Evolutionary conservation across 1,140 invertebrate genomes (phyloP).

Genomic region (Sipha flava): DNA sequence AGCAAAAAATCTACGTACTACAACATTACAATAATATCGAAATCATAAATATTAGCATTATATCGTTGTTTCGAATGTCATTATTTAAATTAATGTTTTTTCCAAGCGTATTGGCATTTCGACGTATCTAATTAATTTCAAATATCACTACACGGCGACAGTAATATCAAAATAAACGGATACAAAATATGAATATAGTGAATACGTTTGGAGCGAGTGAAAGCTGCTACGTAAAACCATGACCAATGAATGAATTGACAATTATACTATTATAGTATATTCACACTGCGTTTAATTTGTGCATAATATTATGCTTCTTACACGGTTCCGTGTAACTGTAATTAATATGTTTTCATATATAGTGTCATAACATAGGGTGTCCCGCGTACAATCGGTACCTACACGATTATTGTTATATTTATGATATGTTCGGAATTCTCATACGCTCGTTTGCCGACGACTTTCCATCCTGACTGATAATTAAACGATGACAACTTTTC

Average conservation of each 20-base stretch:
- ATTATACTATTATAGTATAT: not conserved
- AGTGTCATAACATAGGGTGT: not conserved
- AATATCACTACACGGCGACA: not conserved
- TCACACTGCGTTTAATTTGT: not conserved
- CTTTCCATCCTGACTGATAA: no score
- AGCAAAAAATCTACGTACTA: no score
- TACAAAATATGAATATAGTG: not conserved
- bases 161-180: not conserved
- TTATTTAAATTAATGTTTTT: no score
- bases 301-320: not conserved
- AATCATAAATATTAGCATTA: no score
- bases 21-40: not conserved
- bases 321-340: not conserved
- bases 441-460: not conserved
- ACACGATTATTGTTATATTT: not conserved
- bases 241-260: conserved; percentile 11
- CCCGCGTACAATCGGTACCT: not conserved
- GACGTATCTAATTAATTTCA: not conserved
- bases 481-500: no score
- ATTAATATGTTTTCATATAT: not conserved
- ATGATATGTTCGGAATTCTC: not conserved
- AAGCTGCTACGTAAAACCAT: not conserved
- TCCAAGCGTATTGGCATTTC: no score
- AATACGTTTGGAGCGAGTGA: not conserved
- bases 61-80: no score